Base-by-base conservation (phyloP, 2,888 invertebrate genomes). In the Chirona hameri region DNA sequence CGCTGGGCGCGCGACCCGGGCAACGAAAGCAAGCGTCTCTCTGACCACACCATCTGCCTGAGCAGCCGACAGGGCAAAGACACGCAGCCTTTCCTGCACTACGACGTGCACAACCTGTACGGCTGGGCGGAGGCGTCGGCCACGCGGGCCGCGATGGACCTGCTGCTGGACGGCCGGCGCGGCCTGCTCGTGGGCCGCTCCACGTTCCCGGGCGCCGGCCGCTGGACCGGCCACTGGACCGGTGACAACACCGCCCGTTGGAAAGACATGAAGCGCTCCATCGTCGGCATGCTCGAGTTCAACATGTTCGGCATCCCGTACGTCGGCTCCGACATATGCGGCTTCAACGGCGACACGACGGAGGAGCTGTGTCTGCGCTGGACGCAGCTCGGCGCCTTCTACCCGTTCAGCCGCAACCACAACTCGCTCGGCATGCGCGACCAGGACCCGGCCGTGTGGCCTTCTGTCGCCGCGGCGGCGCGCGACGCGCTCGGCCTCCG, bases 221-320 rank as follows among this genome's bases (percentile, higher is more conserved):
- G 90, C 85, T 93, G 91, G 87, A 90, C 93, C 3, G 94, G 94
- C 0, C 95, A 95, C 88, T 95, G 95, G 95, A 92, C 93, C 85
- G 96, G 95, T 0, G 95, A 96, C 65, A 85, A 85, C 84, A 60
- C 83, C 0, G 83, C 84, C 5, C 82, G 82, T 1, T 85, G 84
- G 84, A 18, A 48, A 5, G 72, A 83, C 82, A 82, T 84, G 21
- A 39, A 39, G 10, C 46, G 81, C 29, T 84, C 84, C 46, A 83
- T 84, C 69, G 81, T 83, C n/a, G 84, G 93, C 86, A 87, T 94
- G 84, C 88, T 95, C 79, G 92, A 91, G 86, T 93, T 92, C 88
- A 93, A 92, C 86, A 87, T 95, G 84, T 95, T 93, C 88, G 95
- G 95, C 27, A 90, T 95, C 46, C 94, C 95, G 1, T 91, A 95